Percentiles rank a stretch among this genome's conserved stretches.
Evolutionary conservation across 2,797 vertebrate species (phyloP).

Genomic region (Fratercula arctica): DNA sequence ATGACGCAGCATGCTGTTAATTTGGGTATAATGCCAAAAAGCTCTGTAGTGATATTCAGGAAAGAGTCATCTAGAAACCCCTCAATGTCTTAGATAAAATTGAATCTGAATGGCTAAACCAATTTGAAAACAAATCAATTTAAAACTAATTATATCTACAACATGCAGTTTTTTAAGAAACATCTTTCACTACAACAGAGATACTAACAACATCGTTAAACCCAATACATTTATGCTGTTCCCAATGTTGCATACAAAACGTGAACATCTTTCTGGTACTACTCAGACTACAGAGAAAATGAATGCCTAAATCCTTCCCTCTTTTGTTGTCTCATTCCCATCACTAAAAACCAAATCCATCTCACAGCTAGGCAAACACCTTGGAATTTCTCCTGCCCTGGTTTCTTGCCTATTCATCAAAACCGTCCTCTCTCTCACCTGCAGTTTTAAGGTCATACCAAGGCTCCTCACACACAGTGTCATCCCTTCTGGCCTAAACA

Average conservation of each 20-base stretch:
- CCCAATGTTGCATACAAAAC: not conserved
- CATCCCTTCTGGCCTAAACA: not conserved
- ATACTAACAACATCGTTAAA: not conserved
- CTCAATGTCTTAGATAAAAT: constrained; percentile 20
- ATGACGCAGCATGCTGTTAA: constrained; percentile 20
- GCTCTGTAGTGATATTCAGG: not conserved
- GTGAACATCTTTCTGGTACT: not conserved
- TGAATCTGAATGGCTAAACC: constrained; percentile 34
- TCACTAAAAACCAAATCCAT: not conserved
- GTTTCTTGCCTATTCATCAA: not conserved
- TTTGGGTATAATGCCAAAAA: constrained; percentile 21
- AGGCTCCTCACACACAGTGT: not conserved
- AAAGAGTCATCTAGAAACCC: constrained; percentile 6
- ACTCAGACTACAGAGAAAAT: not conserved
- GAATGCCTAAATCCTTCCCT: not conserved
- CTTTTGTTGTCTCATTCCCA: not conserved
- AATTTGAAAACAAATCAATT: constrained; percentile 36
- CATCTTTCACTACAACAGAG: not conserved
- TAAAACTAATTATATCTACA: constrained; percentile 25
- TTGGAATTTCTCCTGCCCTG: not conserved
- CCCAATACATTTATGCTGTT: not conserved
- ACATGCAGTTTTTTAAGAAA: not conserved
- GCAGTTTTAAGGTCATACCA: not conserved
- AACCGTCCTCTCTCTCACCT: not conserved
- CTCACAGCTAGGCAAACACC: not conserved